A percentile compares a stretch with the other conserved stretches of the same genome.
These are phyloP conservation scores for Eledone cirrhosa DNA, from an alignment of 2,888 invertebrate genomes.

Conservation along the genomic window DNA sequence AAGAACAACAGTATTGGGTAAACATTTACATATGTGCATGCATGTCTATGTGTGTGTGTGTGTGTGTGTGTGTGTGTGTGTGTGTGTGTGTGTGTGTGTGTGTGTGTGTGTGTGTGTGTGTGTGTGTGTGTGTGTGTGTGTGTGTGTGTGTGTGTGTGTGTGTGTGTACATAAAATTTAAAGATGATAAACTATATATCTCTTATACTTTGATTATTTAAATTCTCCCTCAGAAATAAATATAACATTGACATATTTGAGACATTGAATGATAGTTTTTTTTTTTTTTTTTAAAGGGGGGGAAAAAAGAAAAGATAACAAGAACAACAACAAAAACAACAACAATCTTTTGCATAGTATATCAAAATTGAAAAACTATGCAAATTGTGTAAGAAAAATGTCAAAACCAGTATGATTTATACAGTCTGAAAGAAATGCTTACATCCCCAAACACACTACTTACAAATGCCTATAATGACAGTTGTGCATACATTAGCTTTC, in stretches of 20 bases:
- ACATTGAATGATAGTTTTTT: neutral
- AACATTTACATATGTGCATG: too few species aligned
- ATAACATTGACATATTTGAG: too few species aligned
- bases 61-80: neutral
- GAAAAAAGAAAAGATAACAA: neutral
- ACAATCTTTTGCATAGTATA: neutral
- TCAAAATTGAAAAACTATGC: too few species aligned
- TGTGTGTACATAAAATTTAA: neutral
- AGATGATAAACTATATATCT: neutral
- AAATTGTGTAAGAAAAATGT: too few species aligned
- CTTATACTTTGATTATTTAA: too few species aligned
- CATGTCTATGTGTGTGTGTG: neutral
- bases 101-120: neutral
- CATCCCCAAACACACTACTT: too few species aligned
- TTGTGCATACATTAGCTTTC: too few species aligned
- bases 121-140: slow-evolving; percentile 8
- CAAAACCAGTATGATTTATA: too few species aligned
- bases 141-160: neutral
- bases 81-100: neutral
- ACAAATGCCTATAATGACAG: too few species aligned
- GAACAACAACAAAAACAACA: neutral
- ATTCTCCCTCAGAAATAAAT: too few species aligned
- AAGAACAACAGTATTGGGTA: too few species aligned
- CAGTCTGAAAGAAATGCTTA: too few species aligned
- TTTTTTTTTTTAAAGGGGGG: neutral